Base-by-base conservation (phyloP, 1,140 invertebrate genomes). In the Drosophila lacertosa region DNA sequence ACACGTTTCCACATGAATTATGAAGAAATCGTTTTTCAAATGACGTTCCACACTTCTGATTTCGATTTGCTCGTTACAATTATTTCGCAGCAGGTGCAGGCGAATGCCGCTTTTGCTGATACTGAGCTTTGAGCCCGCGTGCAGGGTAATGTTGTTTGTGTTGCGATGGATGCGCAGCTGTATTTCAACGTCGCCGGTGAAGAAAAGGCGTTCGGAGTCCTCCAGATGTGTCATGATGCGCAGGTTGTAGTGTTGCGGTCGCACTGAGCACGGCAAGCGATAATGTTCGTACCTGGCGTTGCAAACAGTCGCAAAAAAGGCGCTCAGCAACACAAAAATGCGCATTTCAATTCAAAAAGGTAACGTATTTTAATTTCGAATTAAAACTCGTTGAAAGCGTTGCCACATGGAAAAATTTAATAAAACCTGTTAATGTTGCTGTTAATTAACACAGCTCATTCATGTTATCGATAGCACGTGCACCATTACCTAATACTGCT, bases 91-190 rank as follows among this genome's bases (percentile, higher is more conserved):
- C 2, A 62, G 10, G n/a, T 69, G 24, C 13, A 63, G 0, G 16
- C 59, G 26, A 26, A 35, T 37, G 11, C 54, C 9, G 51, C 44
- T 6, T 62, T 77, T 1, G 94, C 86, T 37, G 77, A 84, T 9
- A 91, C 88, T 11, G 92, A 89, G 1, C 69, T 54, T 2, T 94
- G 92, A 0, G 70, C 86, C 7, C 94, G 91, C 92, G 77, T 97
- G 96, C 0, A 97, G 89, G 0, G 94, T 94, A 35, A 97, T 94
- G 47, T 93, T 94, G 4, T 92, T 90, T 0, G 95, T 96, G 1
- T 91, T 60, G 18, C 92, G 65, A 2, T 91, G 57, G 1, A 93
- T 93, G 11, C 84, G 88, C 2, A 94, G 92, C 44, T 92, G 47
- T 15, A 95, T 95, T 59, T 91, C 90, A 4, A 94, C 93, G 32